Conservation (phyloP, 1,140 invertebrate genomes). For the Meloidogyne hapla region DNA sequence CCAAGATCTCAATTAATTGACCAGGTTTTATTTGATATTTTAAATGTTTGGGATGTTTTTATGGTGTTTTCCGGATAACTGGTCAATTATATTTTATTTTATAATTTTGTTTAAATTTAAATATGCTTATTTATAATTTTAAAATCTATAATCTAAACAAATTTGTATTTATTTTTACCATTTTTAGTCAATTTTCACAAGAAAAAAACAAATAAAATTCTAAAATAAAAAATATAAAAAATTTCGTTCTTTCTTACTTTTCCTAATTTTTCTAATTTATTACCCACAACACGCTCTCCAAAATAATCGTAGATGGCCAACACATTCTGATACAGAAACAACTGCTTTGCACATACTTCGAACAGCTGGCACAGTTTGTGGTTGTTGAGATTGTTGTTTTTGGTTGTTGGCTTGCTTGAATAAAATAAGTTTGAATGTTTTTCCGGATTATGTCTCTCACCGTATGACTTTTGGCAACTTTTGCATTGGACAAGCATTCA, state of each 20-base stretch:
- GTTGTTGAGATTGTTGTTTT: slow-evolving; percentile 11
- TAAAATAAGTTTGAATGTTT: background rate
- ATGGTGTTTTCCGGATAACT: too few species aligned
- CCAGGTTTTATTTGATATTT: too few species aligned
- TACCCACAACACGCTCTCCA: slow-evolving; percentile 28
- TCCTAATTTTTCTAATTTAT: background rate
- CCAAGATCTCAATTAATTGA: too few species aligned
- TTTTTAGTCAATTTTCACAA: too few species aligned
- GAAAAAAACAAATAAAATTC: background rate
- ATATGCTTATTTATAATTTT: background rate
- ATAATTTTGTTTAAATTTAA: slow-evolving; percentile 8
- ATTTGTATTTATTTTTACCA: too few species aligned
- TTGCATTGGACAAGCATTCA: slow-evolving; percentile 32
- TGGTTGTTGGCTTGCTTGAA: background rate
- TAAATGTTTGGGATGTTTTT: too few species aligned
- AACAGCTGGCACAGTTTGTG: slow-evolving; percentile 41
- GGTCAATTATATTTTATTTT: too few species aligned
- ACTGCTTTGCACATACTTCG: slow-evolving; percentile 42
- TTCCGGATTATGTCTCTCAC: background rate
- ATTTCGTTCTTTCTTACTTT: too few species aligned
- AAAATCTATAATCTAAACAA: background rate
- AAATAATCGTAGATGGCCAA: slow-evolving; percentile 39
- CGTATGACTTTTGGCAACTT: slow-evolving; percentile 25
- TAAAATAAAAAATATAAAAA: background rate
- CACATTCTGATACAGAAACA: slow-evolving; percentile 33